Percentiles rank a stretch among this genome's conserved stretches.
Conservation (phyloP, 2,888 invertebrate genomes). For the Chrysolina oricalcia region DNA sequence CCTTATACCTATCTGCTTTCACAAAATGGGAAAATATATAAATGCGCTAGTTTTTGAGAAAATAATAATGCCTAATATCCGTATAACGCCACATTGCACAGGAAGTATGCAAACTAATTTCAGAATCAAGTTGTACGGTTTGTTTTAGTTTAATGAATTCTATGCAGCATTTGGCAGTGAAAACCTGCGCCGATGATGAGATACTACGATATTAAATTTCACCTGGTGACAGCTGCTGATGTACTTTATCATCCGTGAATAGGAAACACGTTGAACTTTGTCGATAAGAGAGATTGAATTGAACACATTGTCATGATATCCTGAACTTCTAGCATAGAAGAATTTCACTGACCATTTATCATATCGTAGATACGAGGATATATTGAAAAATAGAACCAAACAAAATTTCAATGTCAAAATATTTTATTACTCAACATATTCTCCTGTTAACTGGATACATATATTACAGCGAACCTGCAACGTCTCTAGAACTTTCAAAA, state of each 20-base stretch:
- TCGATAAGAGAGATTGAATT: background rate
- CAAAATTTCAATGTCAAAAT: too few relatives aligned
- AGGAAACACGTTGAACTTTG: conserved; percentile 65
- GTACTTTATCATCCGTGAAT: conserved; percentile 70
- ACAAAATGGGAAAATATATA: too few relatives aligned
- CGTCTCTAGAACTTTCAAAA: too few relatives aligned
- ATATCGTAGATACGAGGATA: too few relatives aligned
- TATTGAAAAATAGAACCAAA: too few relatives aligned
- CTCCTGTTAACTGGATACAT: too few relatives aligned
- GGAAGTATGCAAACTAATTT: conserved; percentile 28
- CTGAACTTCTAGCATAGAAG: background rate
- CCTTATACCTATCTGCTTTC: too few relatives aligned
- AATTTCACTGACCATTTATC: background rate
- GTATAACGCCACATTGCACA: background rate
- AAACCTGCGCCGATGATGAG: conserved; percentile 54
- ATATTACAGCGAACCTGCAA: too few relatives aligned
- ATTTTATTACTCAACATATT: too few relatives aligned
- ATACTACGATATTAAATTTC: conserved; percentile 71
- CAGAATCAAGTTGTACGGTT: conserved; percentile 48
- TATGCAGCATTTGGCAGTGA: conserved; percentile 54
- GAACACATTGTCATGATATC: too few relatives aligned
- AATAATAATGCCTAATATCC: background rate
- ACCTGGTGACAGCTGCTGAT: conserved; percentile 72
- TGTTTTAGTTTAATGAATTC: conserved; percentile 56
- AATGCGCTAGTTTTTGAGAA: background rate